Conservation (phyloP, 2,797 vertebrate species). For the Onychomys arenicola region DNA sequence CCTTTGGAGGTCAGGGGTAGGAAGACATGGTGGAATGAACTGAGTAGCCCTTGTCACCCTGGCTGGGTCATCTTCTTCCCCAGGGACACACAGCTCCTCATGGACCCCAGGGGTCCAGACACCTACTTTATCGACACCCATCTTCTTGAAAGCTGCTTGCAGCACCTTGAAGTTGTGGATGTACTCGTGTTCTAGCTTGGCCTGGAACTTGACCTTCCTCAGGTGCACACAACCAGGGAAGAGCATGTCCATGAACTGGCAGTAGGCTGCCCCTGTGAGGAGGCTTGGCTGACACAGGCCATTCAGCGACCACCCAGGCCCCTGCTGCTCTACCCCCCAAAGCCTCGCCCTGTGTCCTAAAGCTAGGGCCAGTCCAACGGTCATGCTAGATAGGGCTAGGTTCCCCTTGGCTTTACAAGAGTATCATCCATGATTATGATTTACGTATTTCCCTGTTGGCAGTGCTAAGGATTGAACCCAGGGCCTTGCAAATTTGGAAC, state of each 20-base stretch:
- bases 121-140: slow-evolving; percentile 96
- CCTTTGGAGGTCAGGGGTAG: background rate
- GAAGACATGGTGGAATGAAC: background rate
- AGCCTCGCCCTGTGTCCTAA: background rate
- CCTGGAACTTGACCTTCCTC: slow-evolving; percentile 97
- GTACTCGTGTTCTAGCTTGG: slow-evolving; percentile 96
- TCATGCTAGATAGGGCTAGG: background rate
- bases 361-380: background rate
- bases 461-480: background rate
- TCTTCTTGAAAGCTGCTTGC: slow-evolving; percentile 97
- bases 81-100: slow-evolving; percentile 64
- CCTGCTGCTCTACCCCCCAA: background rate
- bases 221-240: slow-evolving; percentile 96
- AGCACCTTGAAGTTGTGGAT: slow-evolving; percentile 98
- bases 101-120: slow-evolving; percentile 56
- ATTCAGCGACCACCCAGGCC: background rate
- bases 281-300: background rate
- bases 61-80: slow-evolving; percentile 72
- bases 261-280: slow-evolving; percentile 93
- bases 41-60: slow-evolving; percentile 8
- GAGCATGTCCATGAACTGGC: slow-evolving; percentile 99
- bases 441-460: background rate
- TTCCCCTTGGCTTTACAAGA: background rate
- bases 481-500: background rate
- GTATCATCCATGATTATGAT: background rate